phyloP scores from a whole-genome alignment of 2,113 vertebrate genomes.

The Heterotilapia buettikoferi region DNA sequence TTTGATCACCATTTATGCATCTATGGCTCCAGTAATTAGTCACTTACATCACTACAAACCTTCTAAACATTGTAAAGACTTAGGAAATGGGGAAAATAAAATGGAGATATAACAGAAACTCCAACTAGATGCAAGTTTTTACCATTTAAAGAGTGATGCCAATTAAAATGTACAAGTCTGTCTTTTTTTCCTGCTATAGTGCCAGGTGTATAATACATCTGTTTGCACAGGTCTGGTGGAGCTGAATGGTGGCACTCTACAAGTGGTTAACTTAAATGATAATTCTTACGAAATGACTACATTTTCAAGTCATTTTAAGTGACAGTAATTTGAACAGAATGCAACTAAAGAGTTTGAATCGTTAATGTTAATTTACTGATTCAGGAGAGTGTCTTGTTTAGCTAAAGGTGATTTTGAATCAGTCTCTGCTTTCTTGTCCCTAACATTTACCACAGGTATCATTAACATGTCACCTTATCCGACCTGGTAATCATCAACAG shows the following conservation, averaged over 20 bases:
- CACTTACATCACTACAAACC: neutral
- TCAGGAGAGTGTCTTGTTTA: neutral
- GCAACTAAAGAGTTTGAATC: neutral
- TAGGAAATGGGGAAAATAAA: neutral
- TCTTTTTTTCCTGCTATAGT: neutral
- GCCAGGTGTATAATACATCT: neutral
- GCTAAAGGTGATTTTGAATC: neutral
- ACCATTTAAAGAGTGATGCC: neutral
- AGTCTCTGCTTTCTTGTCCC: neutral
- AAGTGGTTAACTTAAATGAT: neutral
- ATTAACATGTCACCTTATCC: constrained; percentile 2
- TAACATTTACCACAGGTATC: constrained; percentile 11
- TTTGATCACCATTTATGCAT: neutral
- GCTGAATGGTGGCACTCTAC: neutral
- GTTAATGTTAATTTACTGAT: neutral
- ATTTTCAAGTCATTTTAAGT: neutral
- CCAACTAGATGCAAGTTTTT: accelerated
- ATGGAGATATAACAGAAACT: neutral
- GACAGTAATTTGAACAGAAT: neutral
- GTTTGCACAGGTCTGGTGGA: neutral
- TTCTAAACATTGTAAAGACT: neutral
- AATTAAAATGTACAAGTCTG: accelerated
- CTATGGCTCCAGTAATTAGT: neutral
- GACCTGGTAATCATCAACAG: constrained; percentile 16
- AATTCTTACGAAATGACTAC: accelerated